Evolutionary conservation across 2,797 vertebrate species (phyloP), one percentile per base, ranked within the genome.

Genomic region (Siniperca undulata): DNA sequence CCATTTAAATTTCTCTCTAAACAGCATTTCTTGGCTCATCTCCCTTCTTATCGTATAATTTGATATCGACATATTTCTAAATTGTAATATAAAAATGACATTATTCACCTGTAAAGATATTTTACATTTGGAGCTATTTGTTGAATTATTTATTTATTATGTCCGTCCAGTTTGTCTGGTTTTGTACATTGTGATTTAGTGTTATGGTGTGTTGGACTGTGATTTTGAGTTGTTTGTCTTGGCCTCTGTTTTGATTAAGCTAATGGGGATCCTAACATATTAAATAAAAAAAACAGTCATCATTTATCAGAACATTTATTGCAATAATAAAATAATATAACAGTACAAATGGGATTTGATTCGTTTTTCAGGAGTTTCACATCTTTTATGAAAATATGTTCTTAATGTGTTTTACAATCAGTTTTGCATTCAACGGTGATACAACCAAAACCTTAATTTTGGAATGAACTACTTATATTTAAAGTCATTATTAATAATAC

Each of bases 281-380:
- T 16, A 22, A 65, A 20, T 62, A 61, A 17, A 30, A 17, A 20
- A 72, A 67, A 34, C 3, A 20, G 12, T 19, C 1, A 3, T 56
- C 4, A 69, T 56, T 79, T 24, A 10, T 68, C 46, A 34, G 42
- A 81, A 69, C 12, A 66, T 90, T 89, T 89, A 91, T 86, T 90
- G 55, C 50, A 72, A 62, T 67, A 75, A 68, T 76, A 82, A 88
- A 86, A 84, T 74, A 70, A 44, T 24, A 9, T n/a, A 53, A 72
- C 27, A 72, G n/a, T 68, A 81, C 46, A 81, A 77, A 77, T 22
- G 24, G 13, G 36, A 55, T 52, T 27, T 24, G 9, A 22, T 53
- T 42, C 0, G 20, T 44, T 70, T 67, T 73, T 71, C 24, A 78
- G 16, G 60, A 76, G 55, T 52, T 71, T 67, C 36, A 64, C 52